phyloP scores from a whole-genome alignment of 2,888 invertebrate species.

The Tethea ocularis region DNA sequence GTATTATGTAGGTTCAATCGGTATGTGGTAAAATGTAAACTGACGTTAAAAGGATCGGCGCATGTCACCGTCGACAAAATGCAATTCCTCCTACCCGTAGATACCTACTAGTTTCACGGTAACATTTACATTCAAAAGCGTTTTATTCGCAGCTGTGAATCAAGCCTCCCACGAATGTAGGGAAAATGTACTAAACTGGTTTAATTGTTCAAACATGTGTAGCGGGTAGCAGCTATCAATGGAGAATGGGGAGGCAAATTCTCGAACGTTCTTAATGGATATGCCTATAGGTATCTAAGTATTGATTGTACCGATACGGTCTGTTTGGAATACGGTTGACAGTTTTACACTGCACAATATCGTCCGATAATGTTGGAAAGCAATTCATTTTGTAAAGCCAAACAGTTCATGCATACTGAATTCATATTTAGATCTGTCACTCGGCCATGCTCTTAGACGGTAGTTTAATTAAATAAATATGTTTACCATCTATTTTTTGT shows the following conservation, averaged over 20 bases:
- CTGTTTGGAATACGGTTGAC: background rate
- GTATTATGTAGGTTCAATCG: background rate
- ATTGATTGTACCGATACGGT: background rate
- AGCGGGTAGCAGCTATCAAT: background rate
- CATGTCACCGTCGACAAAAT: conserved; percentile 11
- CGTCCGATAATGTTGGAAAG: too few species aligned
- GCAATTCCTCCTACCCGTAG: conserved; percentile 21
- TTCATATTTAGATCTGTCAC: background rate
- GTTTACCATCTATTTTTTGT: too few species aligned
- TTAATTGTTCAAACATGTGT: conserved; percentile 4
- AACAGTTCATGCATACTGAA: too few species aligned
- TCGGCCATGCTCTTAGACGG: background rate
- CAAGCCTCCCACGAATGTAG: conserved; percentile 10
- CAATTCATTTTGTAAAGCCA: too few species aligned
- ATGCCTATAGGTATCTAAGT: background rate
- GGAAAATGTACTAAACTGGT: conserved; percentile 14
- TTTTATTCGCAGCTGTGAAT: conserved; percentile 17
- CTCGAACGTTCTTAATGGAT: conserved; percentile 3
- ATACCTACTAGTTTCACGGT: conserved; percentile 15
- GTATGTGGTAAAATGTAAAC: background rate
- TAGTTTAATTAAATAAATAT: too few species aligned
- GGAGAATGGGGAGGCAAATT: background rate
- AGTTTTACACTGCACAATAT: background rate
- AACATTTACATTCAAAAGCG: conserved; percentile 19
- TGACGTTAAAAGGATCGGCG: background rate